Evolutionary conservation across 2,797 vertebrate species (phyloP), one percentile per base, ranked within the genome.

Genomic region (Chelonia mydas): DNA sequence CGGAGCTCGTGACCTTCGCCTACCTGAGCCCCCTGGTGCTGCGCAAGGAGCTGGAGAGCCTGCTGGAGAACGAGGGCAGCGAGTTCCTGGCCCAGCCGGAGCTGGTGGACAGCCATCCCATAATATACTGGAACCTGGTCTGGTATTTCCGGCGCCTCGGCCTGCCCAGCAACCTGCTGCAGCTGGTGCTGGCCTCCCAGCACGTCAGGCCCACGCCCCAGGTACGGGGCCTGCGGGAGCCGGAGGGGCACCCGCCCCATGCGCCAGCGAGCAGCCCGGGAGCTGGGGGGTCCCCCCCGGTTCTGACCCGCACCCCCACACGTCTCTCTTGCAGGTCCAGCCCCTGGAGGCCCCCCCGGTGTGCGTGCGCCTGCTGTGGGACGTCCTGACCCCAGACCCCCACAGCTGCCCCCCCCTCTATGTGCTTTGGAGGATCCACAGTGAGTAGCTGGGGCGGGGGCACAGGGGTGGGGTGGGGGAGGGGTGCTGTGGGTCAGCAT

Each of bases 101-200:
- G 96, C 97, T 99, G 83, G 98, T 99, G 13, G 98, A 99, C 93
- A 98, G 98, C 80, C 99, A 99, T 97, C 99, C 99, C 97, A 99
- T 99, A 98, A 98, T 99, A 97, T 99, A 98, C 98, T 99, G 99
- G 99, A 99, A 99, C 97, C 98, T 99, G 31, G 97, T 99, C 4
- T 99, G 99, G 99, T 99, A 98, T 96, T 99, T 99, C 98, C 98
- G 99, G 92, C 98, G 99, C 41, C 98, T 99, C 23, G 97, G 98
- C 1, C 98, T 99, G 80, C 99, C 99, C 91, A 99, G 98, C 57
- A 98, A 99, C 97, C 98, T 99, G 47, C 98, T 98, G 31, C 98
- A 98, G 89, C 98, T 99, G 90, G 97, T 99, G 54, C 90, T 98
- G 55, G 97, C 98, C 53, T 99, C 98, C 2, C 95, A 98, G 7